Conservation (phyloP, 2,888 invertebrate genomes). For the Leptopilina myrica region DNA sequence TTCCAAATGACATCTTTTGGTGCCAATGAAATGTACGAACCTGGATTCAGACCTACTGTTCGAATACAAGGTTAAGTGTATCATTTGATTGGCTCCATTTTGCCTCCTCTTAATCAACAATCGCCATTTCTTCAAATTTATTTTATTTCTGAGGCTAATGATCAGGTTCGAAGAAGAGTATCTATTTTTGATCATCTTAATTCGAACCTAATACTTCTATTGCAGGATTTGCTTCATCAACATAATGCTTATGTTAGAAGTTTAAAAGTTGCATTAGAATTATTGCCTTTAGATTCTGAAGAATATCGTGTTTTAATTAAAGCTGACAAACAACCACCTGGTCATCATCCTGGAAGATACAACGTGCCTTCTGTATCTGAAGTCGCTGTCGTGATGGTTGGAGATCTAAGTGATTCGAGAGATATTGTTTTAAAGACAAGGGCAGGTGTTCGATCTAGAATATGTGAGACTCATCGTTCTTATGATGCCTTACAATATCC, state of each 20-base stretch:
- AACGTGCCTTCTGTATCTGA: slow-evolving; percentile 59
- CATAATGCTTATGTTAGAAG: slow-evolving; percentile 45
- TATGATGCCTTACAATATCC: slow-evolving; percentile 73
- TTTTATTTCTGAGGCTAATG: slow-evolving; percentile 45
- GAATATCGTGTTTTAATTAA: slow-evolving; percentile 46
- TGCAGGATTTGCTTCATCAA: slow-evolving; percentile 49
- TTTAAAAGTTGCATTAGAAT: slow-evolving; percentile 60
- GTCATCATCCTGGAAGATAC: slow-evolving; percentile 51
- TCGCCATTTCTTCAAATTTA: slow-evolving; percentile 31
- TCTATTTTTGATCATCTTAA: slow-evolving; percentile 35
- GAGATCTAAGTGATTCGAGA: slow-evolving; percentile 38
- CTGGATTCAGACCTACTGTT: slow-evolving; percentile 20
- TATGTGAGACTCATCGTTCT: slow-evolving; percentile 64
- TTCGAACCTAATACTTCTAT: slow-evolving; percentile 36
- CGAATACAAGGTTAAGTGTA: slow-evolving; percentile 37
- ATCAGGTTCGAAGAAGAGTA: slow-evolving; percentile 33
- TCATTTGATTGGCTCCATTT: slow-evolving; percentile 26
- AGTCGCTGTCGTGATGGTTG: slow-evolving; percentile 60
- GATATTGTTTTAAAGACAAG: slow-evolving; percentile 43
- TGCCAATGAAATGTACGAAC: not conserved
- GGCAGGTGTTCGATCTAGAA: slow-evolving; percentile 51
- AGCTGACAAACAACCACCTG: slow-evolving; percentile 49
- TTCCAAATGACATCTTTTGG: slow-evolving; percentile 41
- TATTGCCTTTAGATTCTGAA: slow-evolving; percentile 58
- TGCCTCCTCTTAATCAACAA: not conserved